Conservation (phyloP, 2,113 vertebrate species). For the Campylomormyrus numenius region DNA sequence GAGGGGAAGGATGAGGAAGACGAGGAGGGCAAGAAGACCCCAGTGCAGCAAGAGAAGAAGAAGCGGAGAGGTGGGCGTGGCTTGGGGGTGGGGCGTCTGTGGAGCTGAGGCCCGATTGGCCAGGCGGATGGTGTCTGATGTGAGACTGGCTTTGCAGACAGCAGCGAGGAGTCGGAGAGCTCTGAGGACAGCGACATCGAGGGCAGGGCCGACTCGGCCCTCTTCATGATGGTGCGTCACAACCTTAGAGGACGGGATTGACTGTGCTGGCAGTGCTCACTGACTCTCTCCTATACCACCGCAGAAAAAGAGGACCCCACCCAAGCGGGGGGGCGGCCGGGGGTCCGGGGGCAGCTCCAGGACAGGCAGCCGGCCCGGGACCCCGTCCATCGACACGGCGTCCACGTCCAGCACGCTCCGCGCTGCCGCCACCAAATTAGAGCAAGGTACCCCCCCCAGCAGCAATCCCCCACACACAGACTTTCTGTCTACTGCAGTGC, state of each 20-base stretch:
- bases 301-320: constrained; percentile 81
- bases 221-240: constrained; percentile 73
- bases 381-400: constrained; percentile 67
- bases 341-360: constrained; percentile 75
- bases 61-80: constrained; percentile 68
- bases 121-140: background rate
- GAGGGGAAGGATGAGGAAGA: constrained; percentile 82
- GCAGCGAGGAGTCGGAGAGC: constrained; percentile 82
- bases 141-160: constrained; percentile 61
- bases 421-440: constrained; percentile 79
- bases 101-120: background rate
- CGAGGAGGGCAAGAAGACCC: constrained; percentile 78
- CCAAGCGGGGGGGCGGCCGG: constrained; percentile 72
- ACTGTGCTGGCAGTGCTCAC: background rate
- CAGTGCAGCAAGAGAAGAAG: constrained; percentile 75
- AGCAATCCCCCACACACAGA: background rate
- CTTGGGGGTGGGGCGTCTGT: background rate
- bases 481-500: background rate
- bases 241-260: background rate
- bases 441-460: constrained; percentile 61
- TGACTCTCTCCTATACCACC: background rate
- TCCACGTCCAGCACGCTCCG: constrained; percentile 72
- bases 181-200: constrained; percentile 92
- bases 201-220: constrained; percentile 73
- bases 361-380: constrained; percentile 75